Base-by-base conservation (phyloP, 2,888 invertebrate genomes). In the Sipunculus nudus region DNA sequence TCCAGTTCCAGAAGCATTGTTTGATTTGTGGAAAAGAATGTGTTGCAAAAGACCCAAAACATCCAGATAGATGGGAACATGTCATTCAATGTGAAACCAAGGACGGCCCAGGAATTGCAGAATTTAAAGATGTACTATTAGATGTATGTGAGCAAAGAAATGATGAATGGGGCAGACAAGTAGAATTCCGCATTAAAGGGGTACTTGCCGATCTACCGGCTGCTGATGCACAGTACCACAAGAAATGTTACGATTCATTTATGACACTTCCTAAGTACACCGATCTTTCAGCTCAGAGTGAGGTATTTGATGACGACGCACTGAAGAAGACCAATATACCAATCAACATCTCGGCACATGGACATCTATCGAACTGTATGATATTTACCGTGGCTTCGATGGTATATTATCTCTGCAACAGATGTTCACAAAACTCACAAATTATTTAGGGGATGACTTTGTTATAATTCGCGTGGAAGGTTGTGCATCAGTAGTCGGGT, bases 201-300 rank as follows among this genome's bases (percentile, higher is more conserved):
- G 32, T 25, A 8, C 8, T 48, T 48, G n/a, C n/a, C n/a, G 48
- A 48, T 25, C 48, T 48, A 8, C 48, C 16, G 8, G 48, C 48
- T 48, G 48, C 48, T 48, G 48, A 48, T 28, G 48, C 48, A 29
- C 48, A 48, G 26, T 48, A 48, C 48, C 48, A 48, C 26, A 28
- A 25, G 25, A 21, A 48, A 21, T 48, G 48, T 48, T 48, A 48
- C 48, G 32, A 48, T 25, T n/a, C 8, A 13, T 48, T 48, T 19
- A 21, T 21, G 8, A 26, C 10, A 16, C 8, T 48, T 48, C 48
- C 48, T n/a, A 13, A 13, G 45, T 8, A 21, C 8, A 26, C 8
- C 13, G 8, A 16, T 28, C 26, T 28, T n/a, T n/a, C n/a, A n/a
- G n/a, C n/a, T n/a, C n/a, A n/a, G n/a, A n/a, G n/a, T n/a, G n/a